A percentile compares a stretch with the other conserved stretches of the same genome.
Conservation (phyloP, 2,113 vertebrate genomes). For the Cyrtonyx montezumae region DNA sequence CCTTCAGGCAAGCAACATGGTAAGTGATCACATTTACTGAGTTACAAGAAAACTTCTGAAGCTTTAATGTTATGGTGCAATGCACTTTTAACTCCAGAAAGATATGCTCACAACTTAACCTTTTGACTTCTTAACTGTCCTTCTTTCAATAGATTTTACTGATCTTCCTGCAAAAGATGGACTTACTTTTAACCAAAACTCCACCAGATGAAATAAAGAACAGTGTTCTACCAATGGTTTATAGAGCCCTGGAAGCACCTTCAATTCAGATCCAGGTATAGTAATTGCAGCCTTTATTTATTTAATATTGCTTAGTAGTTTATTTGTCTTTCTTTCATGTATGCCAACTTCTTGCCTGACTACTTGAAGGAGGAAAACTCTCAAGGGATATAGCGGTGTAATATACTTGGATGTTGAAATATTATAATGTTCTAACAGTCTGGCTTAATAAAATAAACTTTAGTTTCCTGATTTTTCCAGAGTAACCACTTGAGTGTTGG, state of each 20-base stretch:
- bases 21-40: slow-evolving; percentile 84
- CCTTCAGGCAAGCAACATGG: slow-evolving; percentile 99
- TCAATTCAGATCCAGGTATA: slow-evolving; percentile 98
- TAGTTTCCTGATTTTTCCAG: neutral
- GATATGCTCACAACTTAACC: neutral
- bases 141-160: slow-evolving; percentile 87
- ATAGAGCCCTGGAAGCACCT: slow-evolving; percentile 95
- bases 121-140: slow-evolving; percentile 16
- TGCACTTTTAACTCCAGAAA: neutral
- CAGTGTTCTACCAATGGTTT: slow-evolving; percentile 95
- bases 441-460: neutral
- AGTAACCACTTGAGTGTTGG: neutral
- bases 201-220: slow-evolving; percentile 96
- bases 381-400: neutral
- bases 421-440: neutral
- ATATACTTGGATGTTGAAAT: neutral
- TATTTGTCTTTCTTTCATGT: neutral
- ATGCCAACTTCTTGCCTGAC: neutral
- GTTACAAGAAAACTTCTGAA: slow-evolving; percentile 49
- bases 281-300: neutral
- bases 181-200: slow-evolving; percentile 96
- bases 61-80: neutral
- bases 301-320: neutral
- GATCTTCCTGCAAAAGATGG: slow-evolving; percentile 99
- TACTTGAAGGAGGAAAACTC: neutral